Evolutionary conservation across 1,140 invertebrate genomes (phyloP), one percentile per base, ranked within the genome.

Genomic region (Diachasma alloeum): DNA sequence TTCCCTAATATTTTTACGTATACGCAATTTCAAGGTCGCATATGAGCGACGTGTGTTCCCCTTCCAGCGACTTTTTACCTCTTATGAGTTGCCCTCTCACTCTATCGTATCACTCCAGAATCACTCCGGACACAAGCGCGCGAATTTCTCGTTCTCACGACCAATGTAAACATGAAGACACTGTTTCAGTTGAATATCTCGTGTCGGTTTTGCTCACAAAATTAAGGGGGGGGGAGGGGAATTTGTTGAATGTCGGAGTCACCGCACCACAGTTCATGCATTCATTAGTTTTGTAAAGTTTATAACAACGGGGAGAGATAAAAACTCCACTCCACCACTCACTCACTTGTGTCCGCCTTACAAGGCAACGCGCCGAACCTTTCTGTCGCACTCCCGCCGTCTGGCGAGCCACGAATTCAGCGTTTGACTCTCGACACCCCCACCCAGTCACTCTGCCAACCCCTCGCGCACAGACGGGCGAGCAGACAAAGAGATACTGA

Each of bases 321-420:
- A 53, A 80, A 73, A 79, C 73, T 56, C 66, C 76, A 79, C 79
- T 79, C 19, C 78, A 80, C 82, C 82, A 78, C 74, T 84, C 79
- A 26, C 24, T 84, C 79, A 26, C 24, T 68, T 37, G 66, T 68
- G 66, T 68, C 36, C 66, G 81, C 81, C 83, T 84, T 85, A 82
- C 82, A 83, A 88, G 83, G 83, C 86, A 85, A 84, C 84, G 80
- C 79, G 83, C 83, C 80, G 82, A 83, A 81, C 83, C 81, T 83
- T 83, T 83, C 80, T 83, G 83, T 84, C 82, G 80, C 82, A 86
- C 87, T 83, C 81, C 26, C 19, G 53, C 59, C 63, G 78, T 67
- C 76, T 78, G 67, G 71, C 42, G 46, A 39, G 31, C 31, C 31
- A 31, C 31, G 2, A 31, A 31, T 31, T 31, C 31, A 2, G 2